Evolutionary conservation across 37 sponge, comb jelly and placozoan species (phyloP).

Genomic region (Ephydatia muelleri): DNA sequence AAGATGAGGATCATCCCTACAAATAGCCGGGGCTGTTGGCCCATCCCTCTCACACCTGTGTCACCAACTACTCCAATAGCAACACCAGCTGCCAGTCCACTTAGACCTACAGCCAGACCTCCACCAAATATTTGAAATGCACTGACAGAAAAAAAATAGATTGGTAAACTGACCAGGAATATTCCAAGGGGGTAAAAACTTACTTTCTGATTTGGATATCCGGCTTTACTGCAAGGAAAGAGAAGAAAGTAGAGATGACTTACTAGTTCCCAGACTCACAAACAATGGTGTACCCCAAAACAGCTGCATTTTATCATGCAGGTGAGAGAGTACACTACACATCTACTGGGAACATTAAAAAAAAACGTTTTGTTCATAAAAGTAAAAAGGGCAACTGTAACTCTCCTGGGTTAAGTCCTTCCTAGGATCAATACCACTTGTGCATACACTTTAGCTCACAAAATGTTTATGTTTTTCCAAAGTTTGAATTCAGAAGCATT

Average conservation of each 20-base stretch:
- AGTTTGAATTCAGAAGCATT: too few relatives aligned
- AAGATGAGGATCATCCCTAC: conserved; percentile 67
- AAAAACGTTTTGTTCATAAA: too few relatives aligned
- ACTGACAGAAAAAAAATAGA: neutral
- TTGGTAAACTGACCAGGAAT: neutral
- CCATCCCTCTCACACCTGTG: conserved; percentile 58
- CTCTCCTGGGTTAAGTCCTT: too few relatives aligned
- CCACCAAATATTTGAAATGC: conserved; percentile 48
- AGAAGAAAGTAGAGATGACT: too few relatives aligned
- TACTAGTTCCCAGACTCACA: too few relatives aligned
- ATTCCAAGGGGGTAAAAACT: neutral
- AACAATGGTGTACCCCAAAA: too few relatives aligned
- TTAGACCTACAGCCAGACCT: conserved; percentile 57
- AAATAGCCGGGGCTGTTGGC: conserved; percentile 68
- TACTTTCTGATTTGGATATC: neutral
- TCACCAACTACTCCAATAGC: conserved; percentile 71
- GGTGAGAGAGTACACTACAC: too few relatives aligned
- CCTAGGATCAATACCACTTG: too few relatives aligned
- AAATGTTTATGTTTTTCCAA: too few relatives aligned
- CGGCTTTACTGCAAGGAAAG: neutral
- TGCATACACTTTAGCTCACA: too few relatives aligned
- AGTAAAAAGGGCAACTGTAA: too few relatives aligned
- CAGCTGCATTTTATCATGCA: neutral
- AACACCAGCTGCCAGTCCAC: conserved; percentile 61
- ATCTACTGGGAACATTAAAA: too few relatives aligned